phyloP scores from a whole-genome alignment of 2,113 vertebrate species.

The Ceyx melanurus region DNA sequence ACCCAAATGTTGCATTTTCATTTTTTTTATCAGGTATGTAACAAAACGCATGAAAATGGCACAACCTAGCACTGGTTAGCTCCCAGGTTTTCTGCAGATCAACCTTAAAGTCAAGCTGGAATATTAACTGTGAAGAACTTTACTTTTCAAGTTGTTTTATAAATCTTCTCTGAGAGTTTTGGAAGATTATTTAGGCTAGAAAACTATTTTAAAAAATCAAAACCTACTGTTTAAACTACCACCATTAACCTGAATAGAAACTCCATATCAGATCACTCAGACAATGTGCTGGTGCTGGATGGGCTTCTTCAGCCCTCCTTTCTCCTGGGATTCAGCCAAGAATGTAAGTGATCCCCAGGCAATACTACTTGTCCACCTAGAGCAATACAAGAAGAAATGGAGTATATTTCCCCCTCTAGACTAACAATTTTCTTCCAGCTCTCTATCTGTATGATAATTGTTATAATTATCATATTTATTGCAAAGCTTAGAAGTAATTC shows the following conservation, averaged over 20 bases:
- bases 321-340: neutral
- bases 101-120: neutral
- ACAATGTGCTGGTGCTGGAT: neutral
- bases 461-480: neutral
- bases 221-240: neutral
- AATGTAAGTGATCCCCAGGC: fast-evolving
- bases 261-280: fast-evolving
- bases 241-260: neutral
- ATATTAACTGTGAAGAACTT: neutral
- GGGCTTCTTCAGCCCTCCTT: neutral
- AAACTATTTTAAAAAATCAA: neutral
- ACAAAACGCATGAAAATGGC: neutral
- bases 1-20: neutral
- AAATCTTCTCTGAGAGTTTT: neutral
- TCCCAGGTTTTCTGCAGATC: neutral
- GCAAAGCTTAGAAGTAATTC: neutral
- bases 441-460: neutral
- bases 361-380: neutral
- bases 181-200: neutral
- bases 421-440: neutral
- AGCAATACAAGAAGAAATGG: neutral
- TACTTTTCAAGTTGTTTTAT: neutral
- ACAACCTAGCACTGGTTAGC: neutral
- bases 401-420: neutral
- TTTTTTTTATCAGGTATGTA: neutral